Percentiles rank a stretch among this genome's conserved stretches.
Evolutionary conservation across 2,113 vertebrate genomes (phyloP).

Genomic region (Coryphaenoides rupestris): DNA sequence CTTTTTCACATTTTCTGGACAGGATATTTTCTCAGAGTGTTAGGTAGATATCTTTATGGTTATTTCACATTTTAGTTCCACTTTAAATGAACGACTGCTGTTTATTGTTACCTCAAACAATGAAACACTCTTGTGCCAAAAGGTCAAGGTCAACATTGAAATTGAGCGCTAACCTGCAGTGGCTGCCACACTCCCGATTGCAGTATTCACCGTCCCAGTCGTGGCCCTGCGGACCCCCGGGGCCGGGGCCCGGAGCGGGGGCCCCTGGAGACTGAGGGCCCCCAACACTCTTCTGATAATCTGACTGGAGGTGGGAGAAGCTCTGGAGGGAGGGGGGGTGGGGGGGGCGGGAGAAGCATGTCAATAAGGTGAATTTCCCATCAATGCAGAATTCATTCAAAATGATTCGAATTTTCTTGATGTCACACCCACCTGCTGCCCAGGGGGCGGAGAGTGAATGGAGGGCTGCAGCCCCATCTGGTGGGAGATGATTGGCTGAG

Average conservation of each 20-base stretch:
- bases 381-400: too few relatives aligned
- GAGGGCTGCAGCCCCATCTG: constrained; percentile 96
- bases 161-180: constrained; percentile 84
- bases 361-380: too few relatives aligned
- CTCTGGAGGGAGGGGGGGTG: constrained; percentile 67
- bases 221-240: constrained; percentile 75
- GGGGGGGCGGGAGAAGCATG: background rate
- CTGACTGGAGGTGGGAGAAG: constrained; percentile 89
- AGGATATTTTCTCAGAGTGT: too few relatives aligned
- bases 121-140: background rate
- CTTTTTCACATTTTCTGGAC: background rate
- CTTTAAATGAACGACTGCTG: background rate
- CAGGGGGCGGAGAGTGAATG: constrained; percentile 89
- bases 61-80: too few relatives aligned
- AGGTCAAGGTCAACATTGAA: background rate
- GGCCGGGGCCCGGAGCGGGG: constrained; percentile 70
- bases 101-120: too few relatives aligned
- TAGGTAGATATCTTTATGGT: too few relatives aligned
- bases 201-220: constrained; percentile 95
- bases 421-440: constrained; percentile 84
- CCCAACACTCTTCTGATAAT: constrained; percentile 89
- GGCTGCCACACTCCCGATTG: constrained; percentile 92
- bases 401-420: background rate
- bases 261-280: constrained; percentile 89
- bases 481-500: constrained; percentile 91